These are phyloP conservation scores for Lycia hirtaria DNA, from an alignment of 2,888 invertebrate species.

Conservation along the genomic window DNA sequence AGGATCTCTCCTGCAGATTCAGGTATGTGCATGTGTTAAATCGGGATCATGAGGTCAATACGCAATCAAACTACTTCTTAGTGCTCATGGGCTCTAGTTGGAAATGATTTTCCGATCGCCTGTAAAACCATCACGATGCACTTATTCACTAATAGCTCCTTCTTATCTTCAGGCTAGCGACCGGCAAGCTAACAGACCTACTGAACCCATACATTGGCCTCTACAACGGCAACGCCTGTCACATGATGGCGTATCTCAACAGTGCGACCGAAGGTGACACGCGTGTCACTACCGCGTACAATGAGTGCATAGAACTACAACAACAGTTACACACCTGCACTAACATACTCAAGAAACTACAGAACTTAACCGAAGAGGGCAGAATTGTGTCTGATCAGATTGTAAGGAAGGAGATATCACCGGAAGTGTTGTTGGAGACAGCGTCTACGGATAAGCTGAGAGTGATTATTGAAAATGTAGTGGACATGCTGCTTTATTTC, in stretches of 20 bases:
- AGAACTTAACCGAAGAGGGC: conserved; percentile 81
- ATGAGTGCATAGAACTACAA: conserved; percentile 95
- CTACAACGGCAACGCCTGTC: conserved; percentile 93
- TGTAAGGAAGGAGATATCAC: conserved; percentile 61
- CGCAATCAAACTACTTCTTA: too few relatives aligned
- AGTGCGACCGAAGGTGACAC: conserved; percentile 87
- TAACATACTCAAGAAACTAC: conserved; percentile 90
- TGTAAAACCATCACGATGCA: too few relatives aligned
- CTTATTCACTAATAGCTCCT: background rate
- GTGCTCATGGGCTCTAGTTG: too few relatives aligned
- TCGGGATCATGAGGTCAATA: too few relatives aligned
- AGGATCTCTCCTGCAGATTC: conserved; percentile 77
- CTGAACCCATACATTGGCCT: conserved; percentile 91
- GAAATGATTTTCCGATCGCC: too few relatives aligned
- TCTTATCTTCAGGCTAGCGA: conserved; percentile 89
- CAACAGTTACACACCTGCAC: conserved; percentile 94
- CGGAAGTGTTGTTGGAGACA: conserved; percentile 80
- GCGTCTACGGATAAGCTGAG: conserved; percentile 94
- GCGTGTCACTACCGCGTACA: conserved; percentile 74
- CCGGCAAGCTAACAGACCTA: conserved; percentile 92
- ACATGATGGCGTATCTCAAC: conserved; percentile 93
- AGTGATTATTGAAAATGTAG: conserved; percentile 91
- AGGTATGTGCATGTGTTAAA: too few relatives aligned
- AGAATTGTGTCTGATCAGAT: conserved; percentile 64
- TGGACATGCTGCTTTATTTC: conserved; percentile 92